These are phyloP conservation scores for Nesidiocoris tenuis DNA, from an alignment of 2,888 invertebrate species.

Conservation along the genomic window DNA sequence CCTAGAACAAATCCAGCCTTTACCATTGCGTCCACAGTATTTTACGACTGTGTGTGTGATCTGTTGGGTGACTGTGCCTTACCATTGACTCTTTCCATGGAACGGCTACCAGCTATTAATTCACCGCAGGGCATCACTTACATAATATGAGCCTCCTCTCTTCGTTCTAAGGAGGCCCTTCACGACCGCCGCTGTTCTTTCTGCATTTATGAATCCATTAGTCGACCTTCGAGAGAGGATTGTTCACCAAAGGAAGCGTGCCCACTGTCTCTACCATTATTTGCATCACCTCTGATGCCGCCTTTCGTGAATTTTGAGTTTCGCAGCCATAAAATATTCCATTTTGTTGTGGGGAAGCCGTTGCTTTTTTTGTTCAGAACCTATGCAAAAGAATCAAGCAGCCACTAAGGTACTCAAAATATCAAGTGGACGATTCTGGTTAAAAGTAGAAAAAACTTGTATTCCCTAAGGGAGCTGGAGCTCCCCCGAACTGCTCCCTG, in stretches of 20 bases:
- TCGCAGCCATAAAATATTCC: no score
- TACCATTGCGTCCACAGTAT: not conserved
- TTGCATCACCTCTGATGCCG: no score
- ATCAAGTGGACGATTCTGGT: no score
- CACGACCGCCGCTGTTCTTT: not conserved
- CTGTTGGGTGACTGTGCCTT: conserved; percentile 28
- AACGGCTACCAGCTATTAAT: conserved; percentile 34
- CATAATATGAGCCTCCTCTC: conserved; percentile 2
- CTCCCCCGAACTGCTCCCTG: no score
- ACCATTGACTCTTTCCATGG: conserved; percentile 17
- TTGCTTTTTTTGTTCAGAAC: no score
- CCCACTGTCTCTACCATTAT: no score
- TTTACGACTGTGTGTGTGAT: not conserved
- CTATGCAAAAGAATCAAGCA: no score
- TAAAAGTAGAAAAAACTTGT: no score
- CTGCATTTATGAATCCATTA: conserved; percentile 34
- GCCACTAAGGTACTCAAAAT: no score
- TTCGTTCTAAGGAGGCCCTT: not conserved
- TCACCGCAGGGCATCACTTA: conserved; percentile 33
- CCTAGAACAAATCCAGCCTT: not conserved
- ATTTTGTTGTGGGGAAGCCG: no score
- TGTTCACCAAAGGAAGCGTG: conserved; percentile 15
- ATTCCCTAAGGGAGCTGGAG: no score
- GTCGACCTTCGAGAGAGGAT: not conserved
- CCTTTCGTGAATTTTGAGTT: no score